Evolutionary conservation across 2,888 invertebrate genomes (phyloP).

Genomic region (Ophraella communa): DNA sequence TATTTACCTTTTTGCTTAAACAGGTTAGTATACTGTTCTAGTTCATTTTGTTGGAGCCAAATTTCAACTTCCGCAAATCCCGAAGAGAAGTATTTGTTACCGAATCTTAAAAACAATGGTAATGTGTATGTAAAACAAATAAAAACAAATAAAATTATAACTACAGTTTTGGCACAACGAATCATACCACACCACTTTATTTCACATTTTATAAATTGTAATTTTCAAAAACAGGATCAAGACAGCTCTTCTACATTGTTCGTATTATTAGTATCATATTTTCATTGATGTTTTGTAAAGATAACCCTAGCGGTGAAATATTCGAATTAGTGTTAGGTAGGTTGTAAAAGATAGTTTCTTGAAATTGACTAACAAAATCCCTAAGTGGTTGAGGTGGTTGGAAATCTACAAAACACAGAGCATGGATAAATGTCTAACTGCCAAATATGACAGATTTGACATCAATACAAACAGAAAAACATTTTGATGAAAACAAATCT

Average conservation of each 20-base stretch:
- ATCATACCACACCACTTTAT: constrained; percentile 48
- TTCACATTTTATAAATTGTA: constrained; percentile 35
- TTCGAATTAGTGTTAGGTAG: background rate
- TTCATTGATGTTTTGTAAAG: constrained; percentile 2
- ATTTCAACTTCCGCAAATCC: constrained; percentile 68
- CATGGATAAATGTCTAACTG: too few relatives aligned
- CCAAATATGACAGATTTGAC: too few relatives aligned
- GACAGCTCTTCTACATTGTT: background rate
- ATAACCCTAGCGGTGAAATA: background rate
- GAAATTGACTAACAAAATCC: too few relatives aligned
- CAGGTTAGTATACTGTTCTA: constrained; percentile 72
- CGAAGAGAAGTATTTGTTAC: constrained; percentile 54
- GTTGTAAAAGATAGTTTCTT: too few relatives aligned
- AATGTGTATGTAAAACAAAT: constrained; percentile 61
- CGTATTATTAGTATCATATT: background rate
- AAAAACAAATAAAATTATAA: constrained; percentile 61
- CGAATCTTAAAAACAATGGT: constrained; percentile 60
- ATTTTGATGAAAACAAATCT: constrained; percentile 36
- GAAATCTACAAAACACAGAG: too few relatives aligned
- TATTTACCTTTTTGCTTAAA: constrained; percentile 77
- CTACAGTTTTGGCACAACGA: constrained; percentile 60
- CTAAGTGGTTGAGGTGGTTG: too few relatives aligned
- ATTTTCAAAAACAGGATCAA: background rate
- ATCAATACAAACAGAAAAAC: constrained; percentile 7
- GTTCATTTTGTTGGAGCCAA: constrained; percentile 78